Evolutionary conservation across 1,140 invertebrate genomes (phyloP).

Genomic region (Drosophila pectinifera): DNA sequence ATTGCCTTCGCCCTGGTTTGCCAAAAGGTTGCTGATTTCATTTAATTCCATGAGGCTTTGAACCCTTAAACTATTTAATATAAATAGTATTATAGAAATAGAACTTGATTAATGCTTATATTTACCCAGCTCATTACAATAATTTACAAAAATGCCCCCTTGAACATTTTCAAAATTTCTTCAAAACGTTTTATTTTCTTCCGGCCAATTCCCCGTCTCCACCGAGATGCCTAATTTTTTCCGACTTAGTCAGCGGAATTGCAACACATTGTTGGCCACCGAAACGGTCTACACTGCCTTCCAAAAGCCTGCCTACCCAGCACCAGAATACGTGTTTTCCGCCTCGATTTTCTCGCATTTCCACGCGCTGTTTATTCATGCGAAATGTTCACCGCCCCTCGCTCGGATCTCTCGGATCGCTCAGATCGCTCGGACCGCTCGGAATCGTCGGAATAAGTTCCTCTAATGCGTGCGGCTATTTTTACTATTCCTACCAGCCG

Average conservation of each 20-base stretch:
- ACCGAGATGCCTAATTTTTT: slow-evolving; percentile 3
- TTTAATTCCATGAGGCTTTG: not conserved
- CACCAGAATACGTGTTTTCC: slow-evolving; percentile 10
- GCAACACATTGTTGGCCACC: slow-evolving; percentile 44
- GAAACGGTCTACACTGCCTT: slow-evolving; percentile 20
- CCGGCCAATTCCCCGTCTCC: slow-evolving; percentile 19
- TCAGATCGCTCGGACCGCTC: no score
- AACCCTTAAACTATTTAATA: not conserved
- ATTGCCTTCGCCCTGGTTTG: not conserved
- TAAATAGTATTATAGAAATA: no score
- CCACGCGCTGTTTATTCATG: slow-evolving; percentile 34
- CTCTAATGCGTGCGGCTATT: slow-evolving; percentile 73
- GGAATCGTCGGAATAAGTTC: slow-evolving; percentile 38
- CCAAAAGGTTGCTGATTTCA: not conserved
- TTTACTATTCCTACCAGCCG: slow-evolving; percentile 55
- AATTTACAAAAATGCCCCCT: not conserved
- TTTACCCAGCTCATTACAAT: slow-evolving; percentile 1
- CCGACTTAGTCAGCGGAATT: slow-evolving; percentile 31
- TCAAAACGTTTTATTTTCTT: slow-evolving; percentile 20
- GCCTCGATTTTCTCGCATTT: slow-evolving; percentile 8
- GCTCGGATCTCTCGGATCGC: no score
- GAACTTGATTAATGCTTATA: slow-evolving; percentile 14
- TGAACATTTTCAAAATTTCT: slow-evolving; percentile 9
- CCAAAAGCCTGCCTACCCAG: slow-evolving; percentile 9
- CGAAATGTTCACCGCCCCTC: slow-evolving; percentile 46